Conservation (phyloP, 2,888 invertebrate genomes). For the Lamproptera curius region DNA sequence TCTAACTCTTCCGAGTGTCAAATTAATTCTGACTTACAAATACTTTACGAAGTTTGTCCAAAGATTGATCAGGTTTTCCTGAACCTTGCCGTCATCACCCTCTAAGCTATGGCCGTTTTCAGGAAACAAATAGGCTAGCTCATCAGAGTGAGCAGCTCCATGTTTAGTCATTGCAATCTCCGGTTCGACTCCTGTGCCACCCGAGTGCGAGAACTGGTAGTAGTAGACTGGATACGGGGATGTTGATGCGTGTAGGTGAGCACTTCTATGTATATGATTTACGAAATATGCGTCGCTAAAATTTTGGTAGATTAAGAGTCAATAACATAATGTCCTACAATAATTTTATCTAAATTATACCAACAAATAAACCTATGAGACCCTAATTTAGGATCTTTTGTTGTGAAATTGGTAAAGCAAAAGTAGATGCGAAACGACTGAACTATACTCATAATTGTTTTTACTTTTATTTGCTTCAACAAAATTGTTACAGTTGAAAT, state of each 20-base stretch:
- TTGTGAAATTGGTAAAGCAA: no score
- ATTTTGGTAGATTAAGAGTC: constrained; percentile 14
- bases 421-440: no score
- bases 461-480: no score
- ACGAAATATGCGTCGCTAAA: constrained; percentile 62
- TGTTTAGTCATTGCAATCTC: constrained; percentile 44
- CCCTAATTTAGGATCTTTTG: no score
- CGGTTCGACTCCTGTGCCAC: constrained; percentile 44
- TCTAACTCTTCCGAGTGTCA: no score
- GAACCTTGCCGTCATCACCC: constrained; percentile 48
- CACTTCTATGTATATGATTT: constrained; percentile 55
- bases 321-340: background rate
- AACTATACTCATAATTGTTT: no score
- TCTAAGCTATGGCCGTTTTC: constrained; percentile 34
- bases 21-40: constrained; percentile 57
- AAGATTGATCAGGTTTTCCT: constrained; percentile 42
- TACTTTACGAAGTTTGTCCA: constrained; percentile 66
- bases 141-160: constrained; percentile 66
- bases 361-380: no score
- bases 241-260: constrained; percentile 42
- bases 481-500: no score
- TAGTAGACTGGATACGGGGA: constrained; percentile 44
- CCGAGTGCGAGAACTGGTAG: constrained; percentile 58
- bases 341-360: no score
- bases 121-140: constrained; percentile 56